A percentile compares a stretch with the other conserved stretches of the same genome.
These are phyloP conservation scores for Alosa alosa DNA, from an alignment of 2,113 vertebrate species.

Conservation along the genomic window DNA sequence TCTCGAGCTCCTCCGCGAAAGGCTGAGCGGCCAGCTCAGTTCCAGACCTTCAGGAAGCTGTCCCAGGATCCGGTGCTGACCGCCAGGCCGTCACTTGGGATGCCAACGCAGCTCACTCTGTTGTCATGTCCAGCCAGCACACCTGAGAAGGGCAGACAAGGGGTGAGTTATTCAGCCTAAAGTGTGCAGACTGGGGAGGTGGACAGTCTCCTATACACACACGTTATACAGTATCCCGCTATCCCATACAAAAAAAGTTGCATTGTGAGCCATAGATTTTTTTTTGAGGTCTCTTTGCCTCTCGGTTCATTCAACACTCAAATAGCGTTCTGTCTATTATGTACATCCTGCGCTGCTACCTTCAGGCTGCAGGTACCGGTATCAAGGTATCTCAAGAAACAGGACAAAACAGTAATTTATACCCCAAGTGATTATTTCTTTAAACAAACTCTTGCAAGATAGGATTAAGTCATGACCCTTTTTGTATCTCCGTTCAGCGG, in stretches of 20 bases:
- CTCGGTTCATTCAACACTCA: background rate
- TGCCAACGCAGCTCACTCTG: conserved; percentile 96
- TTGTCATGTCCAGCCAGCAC: conserved; percentile 97
- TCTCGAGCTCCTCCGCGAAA: background rate
- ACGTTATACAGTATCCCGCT: background rate
- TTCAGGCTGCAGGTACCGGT: too few relatives aligned
- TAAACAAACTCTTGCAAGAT: too few relatives aligned
- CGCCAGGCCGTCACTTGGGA: conserved; percentile 91
- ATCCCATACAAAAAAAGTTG: background rate
- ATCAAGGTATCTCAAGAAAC: too few relatives aligned
- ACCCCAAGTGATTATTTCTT: too few relatives aligned
- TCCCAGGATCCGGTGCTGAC: conserved; percentile 99
- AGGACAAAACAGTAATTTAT: too few relatives aligned
- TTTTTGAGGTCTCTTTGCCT: background rate
- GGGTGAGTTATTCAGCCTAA: background rate
- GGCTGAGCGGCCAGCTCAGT: conserved; percentile 56
- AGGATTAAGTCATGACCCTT: too few relatives aligned
- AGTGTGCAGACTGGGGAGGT: background rate
- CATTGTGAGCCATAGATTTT: background rate
- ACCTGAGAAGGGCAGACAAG: conserved; percentile 69
- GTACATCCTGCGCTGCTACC: too few relatives aligned
- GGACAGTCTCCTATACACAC: too few relatives aligned
- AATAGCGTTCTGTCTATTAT: too few relatives aligned
- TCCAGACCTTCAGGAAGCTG: conserved; percentile 89
- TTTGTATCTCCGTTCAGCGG: too few relatives aligned